phyloP scores from a whole-genome alignment of 2,888 invertebrate species.

The Phortica magna region DNA sequence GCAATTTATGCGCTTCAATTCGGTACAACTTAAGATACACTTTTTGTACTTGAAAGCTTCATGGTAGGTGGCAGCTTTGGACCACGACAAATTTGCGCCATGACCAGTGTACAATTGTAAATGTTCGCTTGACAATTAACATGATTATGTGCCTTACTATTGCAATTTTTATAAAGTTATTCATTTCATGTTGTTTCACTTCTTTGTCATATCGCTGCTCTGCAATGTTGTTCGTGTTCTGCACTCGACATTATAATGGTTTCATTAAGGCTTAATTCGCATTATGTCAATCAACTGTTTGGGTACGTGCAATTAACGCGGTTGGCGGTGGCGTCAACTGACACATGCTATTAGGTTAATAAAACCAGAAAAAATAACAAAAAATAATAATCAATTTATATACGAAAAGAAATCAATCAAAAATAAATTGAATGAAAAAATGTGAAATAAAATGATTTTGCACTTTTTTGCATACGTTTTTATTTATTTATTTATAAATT shows the following conservation, averaged over 20 bases:
- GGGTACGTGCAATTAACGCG: background rate
- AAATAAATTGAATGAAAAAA: background rate
- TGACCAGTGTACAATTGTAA: slow-evolving; percentile 67
- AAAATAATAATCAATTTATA: background rate
- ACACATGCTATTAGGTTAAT: background rate
- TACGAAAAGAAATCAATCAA: background rate
- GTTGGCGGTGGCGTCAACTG: background rate
- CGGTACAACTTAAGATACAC: background rate
- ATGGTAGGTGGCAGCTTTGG: background rate
- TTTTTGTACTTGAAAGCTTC: background rate
- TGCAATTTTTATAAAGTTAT: slow-evolving; percentile 13
- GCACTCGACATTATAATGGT: background rate
- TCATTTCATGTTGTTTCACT: background rate
- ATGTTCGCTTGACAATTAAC: slow-evolving; percentile 70
- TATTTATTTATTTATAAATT: background rate
- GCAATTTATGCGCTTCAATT: slow-evolving; percentile 58
- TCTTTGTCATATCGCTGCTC: background rate
- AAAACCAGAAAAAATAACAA: background rate
- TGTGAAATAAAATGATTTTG: background rate
- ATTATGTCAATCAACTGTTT: slow-evolving; percentile 11
- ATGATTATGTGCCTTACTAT: slow-evolving; percentile 25
- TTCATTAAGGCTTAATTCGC: slow-evolving; percentile 18
- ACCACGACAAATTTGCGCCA: background rate
- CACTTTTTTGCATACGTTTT: background rate
- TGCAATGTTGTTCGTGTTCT: background rate